phyloP scores from a whole-genome alignment of 1,140 invertebrate genomes.

The Drosophila triauraria region DNA sequence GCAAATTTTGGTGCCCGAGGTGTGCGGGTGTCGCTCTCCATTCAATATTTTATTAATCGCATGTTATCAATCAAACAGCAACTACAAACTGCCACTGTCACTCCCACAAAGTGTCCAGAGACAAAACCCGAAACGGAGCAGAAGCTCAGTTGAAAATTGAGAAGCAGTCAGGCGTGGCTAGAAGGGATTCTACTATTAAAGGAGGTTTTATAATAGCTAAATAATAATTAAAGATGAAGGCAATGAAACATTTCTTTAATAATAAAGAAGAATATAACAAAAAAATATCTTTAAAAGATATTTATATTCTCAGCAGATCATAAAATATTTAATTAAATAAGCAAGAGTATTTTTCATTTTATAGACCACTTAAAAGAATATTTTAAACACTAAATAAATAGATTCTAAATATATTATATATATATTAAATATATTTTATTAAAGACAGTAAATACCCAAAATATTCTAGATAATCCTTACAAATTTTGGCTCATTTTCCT shows the following conservation, averaged over 20 bases:
- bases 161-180: constrained; percentile 1
- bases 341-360: background rate
- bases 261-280: too few relatives aligned
- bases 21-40: constrained; percentile 48
- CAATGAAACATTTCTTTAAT: too few relatives aligned
- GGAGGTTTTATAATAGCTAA: too few relatives aligned
- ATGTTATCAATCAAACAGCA: constrained; percentile 81
- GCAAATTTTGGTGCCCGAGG: constrained; percentile 29
- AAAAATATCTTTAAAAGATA: too few relatives aligned
- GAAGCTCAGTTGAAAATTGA: constrained; percentile 26
- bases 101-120: constrained; percentile 37
- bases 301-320: too few relatives aligned
- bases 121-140: constrained; percentile 27
- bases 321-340: too few relatives aligned
- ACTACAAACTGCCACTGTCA: constrained; percentile 60
- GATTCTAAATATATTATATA: background rate
- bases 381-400: background rate
- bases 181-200: background rate
- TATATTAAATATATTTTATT: background rate
- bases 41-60: constrained; percentile 83
- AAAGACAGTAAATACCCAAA: background rate
- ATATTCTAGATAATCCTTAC: too few relatives aligned
- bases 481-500: background rate
- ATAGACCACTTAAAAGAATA: too few relatives aligned
- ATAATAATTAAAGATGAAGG: too few relatives aligned